Percentiles rank a stretch among this genome's conserved stretches.
phyloP scores from a whole-genome alignment of 2,888 invertebrate genomes.

The Halictus ligatus region DNA sequence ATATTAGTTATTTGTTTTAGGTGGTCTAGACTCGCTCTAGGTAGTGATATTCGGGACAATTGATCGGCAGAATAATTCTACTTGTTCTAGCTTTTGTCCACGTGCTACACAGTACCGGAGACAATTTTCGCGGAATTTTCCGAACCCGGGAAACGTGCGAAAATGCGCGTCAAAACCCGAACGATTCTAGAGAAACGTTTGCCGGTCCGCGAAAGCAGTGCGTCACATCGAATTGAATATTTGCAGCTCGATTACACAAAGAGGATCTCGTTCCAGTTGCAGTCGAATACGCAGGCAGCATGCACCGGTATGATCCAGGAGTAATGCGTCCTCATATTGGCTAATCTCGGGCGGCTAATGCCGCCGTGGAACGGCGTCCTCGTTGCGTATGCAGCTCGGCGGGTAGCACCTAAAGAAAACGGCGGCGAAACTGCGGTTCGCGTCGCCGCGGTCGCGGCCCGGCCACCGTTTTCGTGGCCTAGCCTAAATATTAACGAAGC shows the following conservation, averaged over 20 bases:
- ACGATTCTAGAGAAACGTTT: background rate
- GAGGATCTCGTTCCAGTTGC: background rate
- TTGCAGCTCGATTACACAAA: background rate
- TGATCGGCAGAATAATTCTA: background rate
- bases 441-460: background rate
- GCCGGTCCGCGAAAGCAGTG: background rate
- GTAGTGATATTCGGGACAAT: background rate
- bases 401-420: slow-evolving; percentile 46
- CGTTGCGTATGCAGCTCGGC: slow-evolving; percentile 45
- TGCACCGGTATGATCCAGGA: background rate
- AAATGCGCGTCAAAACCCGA: background rate
- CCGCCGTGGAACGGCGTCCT: slow-evolving; percentile 4
- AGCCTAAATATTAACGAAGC: slow-evolving; percentile 61
- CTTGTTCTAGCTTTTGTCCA: background rate
- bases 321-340: slow-evolving; percentile 1
- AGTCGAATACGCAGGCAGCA: background rate
- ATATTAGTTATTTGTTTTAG: background rate
- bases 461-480: slow-evolving; percentile 29
- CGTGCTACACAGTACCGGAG: background rate
- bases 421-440: slow-evolving; percentile 14
- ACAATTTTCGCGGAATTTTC: background rate
- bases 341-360: background rate
- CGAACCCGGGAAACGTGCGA: fast-evolving
- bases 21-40: no score
- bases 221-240: background rate